phyloP scores from a whole-genome alignment of 2,113 vertebrate genomes.

The Equus przewalskii region DNA sequence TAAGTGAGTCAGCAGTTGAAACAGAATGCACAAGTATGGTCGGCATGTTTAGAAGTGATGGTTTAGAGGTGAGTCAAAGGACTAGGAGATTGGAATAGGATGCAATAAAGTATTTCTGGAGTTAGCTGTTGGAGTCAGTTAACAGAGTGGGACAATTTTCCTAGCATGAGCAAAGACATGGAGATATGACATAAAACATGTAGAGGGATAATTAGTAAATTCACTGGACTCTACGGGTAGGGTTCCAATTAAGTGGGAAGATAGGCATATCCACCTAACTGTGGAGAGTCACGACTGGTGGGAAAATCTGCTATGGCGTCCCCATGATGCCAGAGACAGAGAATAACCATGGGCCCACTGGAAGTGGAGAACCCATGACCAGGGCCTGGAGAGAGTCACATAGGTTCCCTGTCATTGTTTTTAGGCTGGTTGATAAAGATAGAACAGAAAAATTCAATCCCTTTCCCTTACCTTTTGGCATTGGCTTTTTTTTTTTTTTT shows the following conservation, averaged over 20 bases:
- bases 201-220: not conserved
- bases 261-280: not conserved
- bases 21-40: not conserved
- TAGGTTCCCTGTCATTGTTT: not conserved
- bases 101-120: not conserved
- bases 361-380: not conserved
- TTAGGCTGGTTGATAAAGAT: not conserved
- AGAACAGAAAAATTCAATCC: not conserved
- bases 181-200: not conserved
- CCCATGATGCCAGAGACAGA: not conserved
- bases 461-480: not conserved
- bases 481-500: not conserved
- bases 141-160: not conserved
- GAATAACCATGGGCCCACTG: not conserved
- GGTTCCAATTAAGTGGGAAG: not conserved
- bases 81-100: not conserved
- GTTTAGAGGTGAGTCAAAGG: conserved; percentile 14
- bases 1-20: not conserved
- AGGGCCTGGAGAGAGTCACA: fast-evolving
- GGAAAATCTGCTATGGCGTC: not conserved
- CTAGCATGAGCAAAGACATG: not conserved
- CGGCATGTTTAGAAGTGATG: not conserved
- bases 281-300: not conserved
- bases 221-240: not conserved
- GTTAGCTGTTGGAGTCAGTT: not conserved